Evolutionary conservation across 2,888 invertebrate genomes (phyloP), one percentile per base, ranked within the genome.

Genomic region (Morinoia aosen): DNA sequence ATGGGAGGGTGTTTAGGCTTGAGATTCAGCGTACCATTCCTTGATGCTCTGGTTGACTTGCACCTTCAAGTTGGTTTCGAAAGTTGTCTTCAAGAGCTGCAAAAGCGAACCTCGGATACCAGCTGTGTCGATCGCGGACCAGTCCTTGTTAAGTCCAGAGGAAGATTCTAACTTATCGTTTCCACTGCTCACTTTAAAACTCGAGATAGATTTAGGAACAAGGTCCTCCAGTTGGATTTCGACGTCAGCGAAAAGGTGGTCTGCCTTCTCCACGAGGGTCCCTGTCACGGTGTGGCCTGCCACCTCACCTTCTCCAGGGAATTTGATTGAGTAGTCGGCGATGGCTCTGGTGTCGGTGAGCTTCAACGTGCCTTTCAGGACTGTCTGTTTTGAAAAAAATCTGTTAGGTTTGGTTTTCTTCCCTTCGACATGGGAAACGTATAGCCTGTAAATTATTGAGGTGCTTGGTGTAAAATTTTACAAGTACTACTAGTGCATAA

Each of bases 181-280:
- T 16, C 95, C 95, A 56, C 90, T 90, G 61, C 95, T 90, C 39
- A 90, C 91, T 16, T 48, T 48, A 39, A 39, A 95, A 39, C 58
- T 95, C 19, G 0, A 25, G 91, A 95, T 95, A 91, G 39, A 40
- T 39, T 91, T 90, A 16, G 95, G 95, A 16, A 95, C 95, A 12
- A 58, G 40, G 91, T 90, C 4, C 39, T 57, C 58, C 61, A 95
- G n/a, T 7, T 88, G 10, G 39, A 95, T 39, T 56, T 95, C 90
- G 88, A 95, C 39, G 76, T 95, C 95, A 19, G 61, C 91, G 61
- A 95, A 95, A 12, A 95, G 95, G 16, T 95, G 88, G 90, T 90
- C 91, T 16, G 91, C 95, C 39, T 90, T 95, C 91, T 95, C 95
- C 19, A 58, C 58, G 19, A 91, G 58, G 40, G 40, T 40, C 5